phyloP scores from a whole-genome alignment of 2,113 vertebrate species.

The Picathartes gymnocephalus region DNA sequence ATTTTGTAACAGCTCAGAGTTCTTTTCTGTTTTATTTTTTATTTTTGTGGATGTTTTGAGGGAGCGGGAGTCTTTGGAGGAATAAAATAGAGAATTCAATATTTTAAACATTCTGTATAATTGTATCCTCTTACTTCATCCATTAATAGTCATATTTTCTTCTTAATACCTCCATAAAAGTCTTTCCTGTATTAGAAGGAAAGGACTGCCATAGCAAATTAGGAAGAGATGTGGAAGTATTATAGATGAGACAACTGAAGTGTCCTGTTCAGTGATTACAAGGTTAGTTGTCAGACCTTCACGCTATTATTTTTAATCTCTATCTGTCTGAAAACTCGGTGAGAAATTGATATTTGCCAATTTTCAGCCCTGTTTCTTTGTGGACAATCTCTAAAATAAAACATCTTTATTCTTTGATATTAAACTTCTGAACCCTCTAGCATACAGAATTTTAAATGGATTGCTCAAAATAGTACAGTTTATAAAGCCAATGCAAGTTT shows the following conservation, averaged over 20 bases:
- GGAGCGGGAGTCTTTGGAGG: rapidly evolving
- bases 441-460: not conserved
- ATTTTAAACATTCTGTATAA: not conserved
- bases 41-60: not conserved
- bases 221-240: not conserved
- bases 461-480: not conserved
- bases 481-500: not conserved
- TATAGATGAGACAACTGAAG: not conserved
- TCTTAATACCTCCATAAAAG: not conserved
- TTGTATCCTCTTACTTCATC: not conserved
- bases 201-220: not conserved
- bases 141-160: not conserved
- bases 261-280: not conserved
- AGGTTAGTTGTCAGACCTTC: not conserved
- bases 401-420: not conserved
- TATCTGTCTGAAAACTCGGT: not conserved
- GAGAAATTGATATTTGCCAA: not conserved
- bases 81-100: not conserved
- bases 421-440: not conserved
- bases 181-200: not conserved
- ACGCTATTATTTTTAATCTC: not conserved
- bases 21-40: not conserved
- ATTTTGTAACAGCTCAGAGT: not conserved
- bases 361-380: not conserved
- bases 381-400: not conserved